Conservation (phyloP, 1,140 invertebrate genomes). For the Zaprionus nigranus region DNA sequence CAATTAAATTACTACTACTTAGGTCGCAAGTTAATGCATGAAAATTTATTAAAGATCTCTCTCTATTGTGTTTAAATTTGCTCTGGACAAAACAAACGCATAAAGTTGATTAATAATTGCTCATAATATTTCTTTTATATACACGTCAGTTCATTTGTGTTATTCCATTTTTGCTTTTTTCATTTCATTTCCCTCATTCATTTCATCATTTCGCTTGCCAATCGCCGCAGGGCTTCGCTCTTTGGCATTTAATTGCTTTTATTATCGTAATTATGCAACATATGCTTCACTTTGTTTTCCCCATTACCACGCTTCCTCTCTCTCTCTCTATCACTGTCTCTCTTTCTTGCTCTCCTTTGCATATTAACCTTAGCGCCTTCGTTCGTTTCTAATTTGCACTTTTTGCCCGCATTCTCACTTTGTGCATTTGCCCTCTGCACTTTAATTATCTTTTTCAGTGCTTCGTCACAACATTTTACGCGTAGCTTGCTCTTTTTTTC, state of each 20-base stretch:
- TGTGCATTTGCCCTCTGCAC: slow-evolving; percentile 1
- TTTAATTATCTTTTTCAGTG: slow-evolving; percentile 18
- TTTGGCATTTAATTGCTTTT: background rate
- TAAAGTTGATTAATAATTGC: background rate
- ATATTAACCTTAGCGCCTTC: background rate
- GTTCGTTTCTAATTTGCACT: background rate
- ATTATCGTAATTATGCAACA: slow-evolving; percentile 11
- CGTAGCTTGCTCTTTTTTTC: background rate
- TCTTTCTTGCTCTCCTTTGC: background rate
- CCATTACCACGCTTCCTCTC: background rate
- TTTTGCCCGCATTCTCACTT: background rate
- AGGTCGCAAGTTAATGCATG: too few relatives aligned
- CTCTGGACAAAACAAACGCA: background rate
- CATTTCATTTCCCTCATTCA: slow-evolving; percentile 5
- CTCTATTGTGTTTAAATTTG: too few relatives aligned
- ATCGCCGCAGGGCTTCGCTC: background rate
- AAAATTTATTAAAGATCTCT: too few relatives aligned
- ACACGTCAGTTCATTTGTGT: background rate
- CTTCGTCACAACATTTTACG: slow-evolving; percentile 6
- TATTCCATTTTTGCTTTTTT: background rate
- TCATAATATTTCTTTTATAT: background rate
- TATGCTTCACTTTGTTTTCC: background rate
- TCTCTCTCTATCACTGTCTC: background rate
- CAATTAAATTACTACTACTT: too few relatives aligned
- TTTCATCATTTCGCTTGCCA: background rate